Evolutionary conservation across 2,797 vertebrate genomes (phyloP).

Genomic region (Enteromius radiatus): DNA sequence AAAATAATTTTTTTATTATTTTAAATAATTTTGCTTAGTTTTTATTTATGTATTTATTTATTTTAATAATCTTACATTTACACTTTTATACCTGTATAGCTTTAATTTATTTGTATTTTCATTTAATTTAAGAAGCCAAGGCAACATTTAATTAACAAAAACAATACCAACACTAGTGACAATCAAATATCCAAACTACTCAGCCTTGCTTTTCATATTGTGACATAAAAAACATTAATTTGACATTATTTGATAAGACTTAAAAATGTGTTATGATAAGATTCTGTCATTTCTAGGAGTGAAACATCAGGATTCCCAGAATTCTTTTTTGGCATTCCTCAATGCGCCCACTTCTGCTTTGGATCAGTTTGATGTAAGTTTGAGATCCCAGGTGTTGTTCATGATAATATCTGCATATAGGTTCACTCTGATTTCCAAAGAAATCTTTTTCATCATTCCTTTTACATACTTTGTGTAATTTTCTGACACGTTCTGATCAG

Average conservation of each 20-base stretch:
- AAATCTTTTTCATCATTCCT: neutral
- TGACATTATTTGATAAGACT: neutral
- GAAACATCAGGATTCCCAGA: slow-evolving; percentile 98
- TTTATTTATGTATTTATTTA: neutral
- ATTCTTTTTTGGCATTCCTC: slow-evolving; percentile 98
- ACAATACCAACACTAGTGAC: neutral
- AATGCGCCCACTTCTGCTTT: slow-evolving; percentile 93
- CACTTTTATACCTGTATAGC: neutral
- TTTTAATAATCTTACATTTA: neutral
- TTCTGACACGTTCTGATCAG: slow-evolving; percentile 26
- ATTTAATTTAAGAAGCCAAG: neutral
- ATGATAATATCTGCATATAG: neutral
- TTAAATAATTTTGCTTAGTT: neutral
- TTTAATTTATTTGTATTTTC: neutral
- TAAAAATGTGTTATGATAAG: neutral
- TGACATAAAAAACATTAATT: neutral
- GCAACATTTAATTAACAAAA: neutral
- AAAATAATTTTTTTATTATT: no score
- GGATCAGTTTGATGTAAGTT: slow-evolving; percentile 97
- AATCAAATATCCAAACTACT: slow-evolving; percentile 54
- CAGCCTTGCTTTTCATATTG: slow-evolving; percentile 55
- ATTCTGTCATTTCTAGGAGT: slow-evolving; percentile 80
- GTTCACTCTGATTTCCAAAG: neutral
- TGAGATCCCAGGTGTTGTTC: slow-evolving; percentile 28
- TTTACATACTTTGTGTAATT: neutral